Conservation (phyloP, 2,797 vertebrate species). For the Amphiprion clarkii region DNA sequence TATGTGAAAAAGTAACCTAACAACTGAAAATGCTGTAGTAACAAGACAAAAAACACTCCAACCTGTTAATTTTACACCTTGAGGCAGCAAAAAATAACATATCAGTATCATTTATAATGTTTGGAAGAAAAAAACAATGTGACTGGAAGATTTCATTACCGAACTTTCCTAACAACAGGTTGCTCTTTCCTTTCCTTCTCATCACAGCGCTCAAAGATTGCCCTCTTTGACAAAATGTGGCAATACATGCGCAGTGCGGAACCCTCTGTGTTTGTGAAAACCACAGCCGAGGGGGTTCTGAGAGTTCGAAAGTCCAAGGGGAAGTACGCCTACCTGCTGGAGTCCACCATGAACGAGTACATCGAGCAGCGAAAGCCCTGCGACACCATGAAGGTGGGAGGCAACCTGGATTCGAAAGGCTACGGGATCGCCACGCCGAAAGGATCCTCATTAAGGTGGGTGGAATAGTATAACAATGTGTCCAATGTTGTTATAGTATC, state of each 20-base stretch:
- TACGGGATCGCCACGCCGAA: slow-evolving; percentile 99
- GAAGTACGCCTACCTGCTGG: slow-evolving; percentile 98
- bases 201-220: slow-evolving; percentile 97
- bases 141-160: not conserved
- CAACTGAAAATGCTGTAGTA: not conserved
- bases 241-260: slow-evolving; percentile 99
- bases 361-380: slow-evolving; percentile 99
- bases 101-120: not conserved
- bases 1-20: not conserved
- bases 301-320: slow-evolving; percentile 99
- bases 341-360: slow-evolving; percentile 99
- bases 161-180: slow-evolving; percentile 1
- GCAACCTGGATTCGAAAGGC: slow-evolving; percentile 99
- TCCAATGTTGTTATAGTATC: slow-evolving; percentile 99
- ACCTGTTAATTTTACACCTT: not conserved
- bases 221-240: slow-evolving; percentile 99
- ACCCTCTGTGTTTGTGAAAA: slow-evolving; percentile 99
- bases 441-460: slow-evolving; percentile 99
- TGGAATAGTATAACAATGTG: slow-evolving; percentile 99
- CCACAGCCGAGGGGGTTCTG: slow-evolving; percentile 97
- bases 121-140: not conserved
- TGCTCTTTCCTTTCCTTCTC: not conserved
- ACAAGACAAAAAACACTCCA: not conserved
- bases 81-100: not conserved
- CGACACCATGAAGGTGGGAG: slow-evolving; percentile 99